Conservation (phyloP, 2,797 vertebrate species). For the Mus caroli region DNA sequence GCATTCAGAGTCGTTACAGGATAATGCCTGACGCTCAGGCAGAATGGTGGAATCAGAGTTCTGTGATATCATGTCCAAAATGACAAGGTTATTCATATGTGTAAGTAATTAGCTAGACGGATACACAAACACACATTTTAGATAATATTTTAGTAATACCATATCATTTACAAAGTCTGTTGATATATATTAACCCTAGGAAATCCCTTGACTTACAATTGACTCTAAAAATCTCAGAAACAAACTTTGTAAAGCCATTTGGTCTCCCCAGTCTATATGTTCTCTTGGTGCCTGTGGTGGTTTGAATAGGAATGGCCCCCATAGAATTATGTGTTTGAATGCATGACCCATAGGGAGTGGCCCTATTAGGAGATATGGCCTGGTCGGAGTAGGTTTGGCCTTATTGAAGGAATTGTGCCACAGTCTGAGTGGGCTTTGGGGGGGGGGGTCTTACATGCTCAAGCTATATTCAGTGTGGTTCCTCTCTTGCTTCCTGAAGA, state of each 20-base stretch:
- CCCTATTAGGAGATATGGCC: not conserved
- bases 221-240: constrained; percentile 36
- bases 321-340: not conserved
- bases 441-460: not conserved
- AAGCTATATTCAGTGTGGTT: not conserved
- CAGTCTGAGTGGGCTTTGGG: not conserved
- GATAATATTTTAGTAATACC: not conserved
- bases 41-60: not conserved
- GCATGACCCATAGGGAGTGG: not conserved
- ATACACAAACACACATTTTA: not conserved
- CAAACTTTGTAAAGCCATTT: constrained; percentile 10
- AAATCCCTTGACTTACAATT: not conserved
- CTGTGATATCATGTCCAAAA: not conserved
- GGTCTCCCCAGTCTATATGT: not conserved
- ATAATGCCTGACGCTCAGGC: not conserved
- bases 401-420: not conserved
- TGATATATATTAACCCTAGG: not conserved
- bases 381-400: not conserved
- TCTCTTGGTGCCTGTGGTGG: not conserved
- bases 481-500: not conserved
- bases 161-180: constrained; percentile 69
- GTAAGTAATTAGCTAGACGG: not conserved
- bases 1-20: not conserved
- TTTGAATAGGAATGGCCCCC: not conserved
- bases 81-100: not conserved